phyloP scores from a whole-genome alignment of 1,140 invertebrate genomes.

The Apolygus lucorum region DNA sequence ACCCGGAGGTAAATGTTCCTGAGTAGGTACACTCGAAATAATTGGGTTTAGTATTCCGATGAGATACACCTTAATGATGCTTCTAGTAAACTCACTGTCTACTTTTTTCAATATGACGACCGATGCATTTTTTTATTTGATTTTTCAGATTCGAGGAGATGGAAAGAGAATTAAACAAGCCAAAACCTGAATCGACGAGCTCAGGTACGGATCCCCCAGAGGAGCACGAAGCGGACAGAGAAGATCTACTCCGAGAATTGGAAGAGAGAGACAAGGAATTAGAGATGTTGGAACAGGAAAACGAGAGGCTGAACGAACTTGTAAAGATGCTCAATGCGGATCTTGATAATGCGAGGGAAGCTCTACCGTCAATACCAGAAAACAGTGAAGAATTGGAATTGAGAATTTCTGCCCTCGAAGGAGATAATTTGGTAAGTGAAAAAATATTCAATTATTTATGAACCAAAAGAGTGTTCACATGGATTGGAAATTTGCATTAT shows the following conservation, averaged over 20 bases:
- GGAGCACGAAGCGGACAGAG: neutral
- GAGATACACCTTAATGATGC: no score
- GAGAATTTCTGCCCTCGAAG: conserved; percentile 6
- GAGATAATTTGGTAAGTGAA: neutral
- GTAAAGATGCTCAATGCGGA: conserved; percentile 24
- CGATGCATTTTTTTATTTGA: no score
- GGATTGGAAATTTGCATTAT: no score
- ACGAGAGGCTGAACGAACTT: conserved; percentile 20
- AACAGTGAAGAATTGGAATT: conserved; percentile 24
- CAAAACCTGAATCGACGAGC: neutral
- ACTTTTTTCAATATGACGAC: no score
- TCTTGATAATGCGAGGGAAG: conserved; percentile 8
- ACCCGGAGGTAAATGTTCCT: no score
- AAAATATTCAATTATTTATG: neutral
- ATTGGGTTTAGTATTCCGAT: no score
- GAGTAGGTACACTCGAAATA: no score
- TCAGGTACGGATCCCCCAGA: neutral
- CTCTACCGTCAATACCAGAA: conserved; percentile 27
- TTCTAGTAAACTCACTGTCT: no score
- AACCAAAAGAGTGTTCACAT: neutral
- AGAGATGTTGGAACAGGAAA: conserved; percentile 28
- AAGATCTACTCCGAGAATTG: conserved; percentile 26
- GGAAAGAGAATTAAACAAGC: conserved; percentile 6
- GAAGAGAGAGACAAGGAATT: conserved; percentile 29
- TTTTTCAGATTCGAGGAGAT: conserved; percentile 14